Percentiles rank a stretch among this genome's conserved stretches.
These are phyloP conservation scores for Ectemnius continuus DNA, from an alignment of 2,888 invertebrate species.

Conservation along the genomic window DNA sequence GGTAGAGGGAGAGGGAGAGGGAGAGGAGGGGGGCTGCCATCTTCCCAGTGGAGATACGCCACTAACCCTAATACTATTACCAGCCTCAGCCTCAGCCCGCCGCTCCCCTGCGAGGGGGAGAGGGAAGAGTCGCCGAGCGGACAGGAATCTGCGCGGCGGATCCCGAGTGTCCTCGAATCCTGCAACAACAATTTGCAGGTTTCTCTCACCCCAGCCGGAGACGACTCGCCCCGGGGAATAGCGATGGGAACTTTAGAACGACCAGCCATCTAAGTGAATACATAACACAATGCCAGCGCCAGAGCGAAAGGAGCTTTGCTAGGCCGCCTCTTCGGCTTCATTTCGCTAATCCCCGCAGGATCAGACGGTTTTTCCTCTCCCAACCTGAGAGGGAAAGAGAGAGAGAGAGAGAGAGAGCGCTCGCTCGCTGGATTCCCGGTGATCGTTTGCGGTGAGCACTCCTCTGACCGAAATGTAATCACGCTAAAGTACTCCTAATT, in stretches of 20 bases:
- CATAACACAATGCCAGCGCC: too few relatives aligned
- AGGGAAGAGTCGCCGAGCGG: conserved; percentile 40
- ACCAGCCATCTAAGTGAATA: conserved; percentile 51
- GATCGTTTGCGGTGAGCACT: too few relatives aligned
- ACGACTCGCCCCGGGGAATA: conserved; percentile 41
- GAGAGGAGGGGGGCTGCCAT: conserved; percentile 25
- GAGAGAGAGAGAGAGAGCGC: too few relatives aligned
- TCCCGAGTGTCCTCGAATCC: conserved; percentile 58
- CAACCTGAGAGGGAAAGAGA: too few relatives aligned
- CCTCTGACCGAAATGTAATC: too few relatives aligned
- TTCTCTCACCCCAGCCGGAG: conserved; percentile 52
- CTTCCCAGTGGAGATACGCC: conserved; percentile 63
- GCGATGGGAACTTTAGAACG: conserved; percentile 53
- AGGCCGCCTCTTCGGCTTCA: too few relatives aligned
- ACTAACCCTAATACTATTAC: conserved; percentile 69
- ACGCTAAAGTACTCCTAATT: too few relatives aligned
- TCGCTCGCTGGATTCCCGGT: too few relatives aligned
- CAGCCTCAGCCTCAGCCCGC: conserved; percentile 13
- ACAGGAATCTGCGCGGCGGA: conserved; percentile 28
- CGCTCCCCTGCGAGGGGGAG: conserved; percentile 42
- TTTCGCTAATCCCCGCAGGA: too few relatives aligned
- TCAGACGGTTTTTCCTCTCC: too few relatives aligned
- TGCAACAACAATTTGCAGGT: conserved; percentile 62
- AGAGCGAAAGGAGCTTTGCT: too few relatives aligned
- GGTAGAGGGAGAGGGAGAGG: too few relatives aligned